A percentile compares a stretch with the other conserved stretches of the same genome.
phyloP scores from a whole-genome alignment of 2,888 invertebrate genomes.

The Digitonthophagus gazella region DNA sequence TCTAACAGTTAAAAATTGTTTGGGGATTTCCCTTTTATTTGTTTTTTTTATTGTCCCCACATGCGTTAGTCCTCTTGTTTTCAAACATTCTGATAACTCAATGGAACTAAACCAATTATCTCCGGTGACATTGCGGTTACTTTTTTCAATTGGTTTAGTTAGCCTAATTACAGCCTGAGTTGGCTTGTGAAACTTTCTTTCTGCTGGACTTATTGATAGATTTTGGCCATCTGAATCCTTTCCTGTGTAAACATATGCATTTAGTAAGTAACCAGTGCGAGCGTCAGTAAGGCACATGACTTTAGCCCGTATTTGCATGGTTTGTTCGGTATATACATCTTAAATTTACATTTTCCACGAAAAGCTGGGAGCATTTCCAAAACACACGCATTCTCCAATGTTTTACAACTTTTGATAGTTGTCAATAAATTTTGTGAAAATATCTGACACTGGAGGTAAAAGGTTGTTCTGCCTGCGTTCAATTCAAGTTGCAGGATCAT shows the following conservation, averaged over 20 bases:
- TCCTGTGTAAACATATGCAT: slow-evolving; percentile 34
- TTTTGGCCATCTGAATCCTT: slow-evolving; percentile 31
- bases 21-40: slow-evolving; percentile 32
- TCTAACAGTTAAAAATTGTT: neutral
- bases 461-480: too few relatives aligned
- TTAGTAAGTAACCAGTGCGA: slow-evolving; percentile 30
- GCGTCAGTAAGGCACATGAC: slow-evolving; percentile 34
- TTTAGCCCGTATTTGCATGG: slow-evolving; percentile 25
- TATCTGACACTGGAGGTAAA: too few relatives aligned
- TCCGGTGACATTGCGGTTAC: slow-evolving; percentile 35
- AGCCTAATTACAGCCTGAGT: slow-evolving; percentile 26
- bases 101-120: slow-evolving; percentile 37
- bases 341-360: slow-evolving; percentile 29
- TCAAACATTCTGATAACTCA: slow-evolving; percentile 30
- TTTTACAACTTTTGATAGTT: too few relatives aligned
- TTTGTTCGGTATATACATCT: slow-evolving; percentile 34
- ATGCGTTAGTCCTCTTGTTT: slow-evolving; percentile 27
- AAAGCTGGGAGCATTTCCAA: slow-evolving; percentile 30
- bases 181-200: slow-evolving; percentile 20
- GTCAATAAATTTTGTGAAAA: too few relatives aligned
- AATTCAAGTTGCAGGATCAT: too few relatives aligned
- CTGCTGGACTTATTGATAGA: slow-evolving; percentile 18
- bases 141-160: slow-evolving; percentile 22
- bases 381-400: too few relatives aligned
- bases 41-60: slow-evolving; percentile 38